These are phyloP conservation scores for Cladopsammia gracilis DNA, from an alignment of 64 coral and sea anemone species.

Conservation along the genomic window DNA sequence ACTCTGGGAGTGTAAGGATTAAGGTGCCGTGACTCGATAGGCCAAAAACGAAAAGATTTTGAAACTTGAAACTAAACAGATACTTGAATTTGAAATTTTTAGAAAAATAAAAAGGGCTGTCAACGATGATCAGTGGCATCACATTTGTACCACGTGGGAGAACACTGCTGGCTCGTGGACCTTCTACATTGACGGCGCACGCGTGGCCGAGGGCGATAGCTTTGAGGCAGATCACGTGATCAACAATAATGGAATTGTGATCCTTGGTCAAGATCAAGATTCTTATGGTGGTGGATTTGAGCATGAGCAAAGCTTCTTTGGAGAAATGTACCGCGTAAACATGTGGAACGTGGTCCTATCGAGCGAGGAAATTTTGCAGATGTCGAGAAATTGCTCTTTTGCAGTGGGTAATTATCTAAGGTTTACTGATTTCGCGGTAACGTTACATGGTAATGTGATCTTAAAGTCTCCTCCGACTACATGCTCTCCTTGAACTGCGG, in stretches of 20 bases:
- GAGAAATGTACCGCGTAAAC: slow-evolving; percentile 17
- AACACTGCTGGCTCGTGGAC: neutral
- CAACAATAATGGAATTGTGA: neutral
- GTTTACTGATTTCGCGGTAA: neutral
- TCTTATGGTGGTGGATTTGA: neutral
- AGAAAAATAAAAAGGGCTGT: too few species aligned
- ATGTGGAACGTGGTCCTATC: slow-evolving; percentile 27
- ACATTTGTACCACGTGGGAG: neutral
- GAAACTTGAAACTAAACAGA: too few species aligned
- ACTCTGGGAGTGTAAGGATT: too few species aligned
- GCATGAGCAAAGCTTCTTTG: neutral
- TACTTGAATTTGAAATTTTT: too few species aligned
- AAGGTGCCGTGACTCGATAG: too few species aligned
- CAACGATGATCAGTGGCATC: neutral
- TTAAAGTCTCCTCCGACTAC: slow-evolving; percentile 2
- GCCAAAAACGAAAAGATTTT: too few species aligned
- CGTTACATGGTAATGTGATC: slow-evolving; percentile 7
- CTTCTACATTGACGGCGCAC: neutral
- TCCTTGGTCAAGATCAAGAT: slow-evolving; percentile 30
- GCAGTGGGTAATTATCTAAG: neutral
- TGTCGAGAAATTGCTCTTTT: neutral
- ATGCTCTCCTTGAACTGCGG: neutral
- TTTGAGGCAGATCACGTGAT: neutral
- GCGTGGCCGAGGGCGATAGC: neutral
- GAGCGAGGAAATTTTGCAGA: neutral